These are phyloP conservation scores for Rachycentron canadum DNA, from an alignment of 2,797 vertebrate genomes.

Conservation along the genomic window DNA sequence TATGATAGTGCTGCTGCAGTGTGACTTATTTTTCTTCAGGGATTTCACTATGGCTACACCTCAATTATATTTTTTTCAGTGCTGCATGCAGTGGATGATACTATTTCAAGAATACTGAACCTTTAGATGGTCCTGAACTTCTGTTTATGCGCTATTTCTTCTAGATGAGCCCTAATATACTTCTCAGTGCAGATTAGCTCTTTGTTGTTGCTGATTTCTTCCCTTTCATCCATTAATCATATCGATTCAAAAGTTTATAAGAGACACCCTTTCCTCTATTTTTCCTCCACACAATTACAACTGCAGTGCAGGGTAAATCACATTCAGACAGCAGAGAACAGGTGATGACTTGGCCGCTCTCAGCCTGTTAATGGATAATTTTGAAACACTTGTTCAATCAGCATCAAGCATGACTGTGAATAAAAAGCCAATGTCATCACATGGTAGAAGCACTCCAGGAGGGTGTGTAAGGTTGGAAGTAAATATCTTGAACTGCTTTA, in stretches of 20 bases:
- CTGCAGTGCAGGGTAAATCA: background rate
- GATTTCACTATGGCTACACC: background rate
- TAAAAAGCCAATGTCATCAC: constrained; percentile 42
- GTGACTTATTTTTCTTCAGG: background rate
- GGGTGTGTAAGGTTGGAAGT: constrained; percentile 3
- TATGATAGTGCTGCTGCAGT: too few relatives aligned
- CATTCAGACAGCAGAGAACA: constrained; percentile 27
- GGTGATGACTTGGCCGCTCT: constrained; percentile 43
- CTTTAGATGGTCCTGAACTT: background rate
- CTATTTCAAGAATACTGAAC: background rate
- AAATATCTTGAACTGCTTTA: constrained; percentile 10
- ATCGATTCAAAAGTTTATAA: background rate
- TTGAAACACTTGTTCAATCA: constrained; percentile 43
- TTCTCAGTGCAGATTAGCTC: background rate
- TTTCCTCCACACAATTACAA: constrained; percentile 9
- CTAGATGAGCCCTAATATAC: constrained; percentile 1
- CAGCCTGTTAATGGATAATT: constrained; percentile 36
- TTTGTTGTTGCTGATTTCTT: constrained; percentile 3
- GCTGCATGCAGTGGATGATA: background rate
- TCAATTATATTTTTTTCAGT: background rate
- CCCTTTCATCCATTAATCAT: constrained; percentile 10
- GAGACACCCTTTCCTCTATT: constrained; percentile 11
- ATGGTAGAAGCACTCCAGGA: constrained; percentile 26
- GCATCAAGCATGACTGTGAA: constrained; percentile 36
- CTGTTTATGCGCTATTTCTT: background rate